Evolutionary conservation across 2,888 invertebrate genomes (phyloP), one percentile per base, ranked within the genome.

Genomic region (Acrobasis suavella): DNA sequence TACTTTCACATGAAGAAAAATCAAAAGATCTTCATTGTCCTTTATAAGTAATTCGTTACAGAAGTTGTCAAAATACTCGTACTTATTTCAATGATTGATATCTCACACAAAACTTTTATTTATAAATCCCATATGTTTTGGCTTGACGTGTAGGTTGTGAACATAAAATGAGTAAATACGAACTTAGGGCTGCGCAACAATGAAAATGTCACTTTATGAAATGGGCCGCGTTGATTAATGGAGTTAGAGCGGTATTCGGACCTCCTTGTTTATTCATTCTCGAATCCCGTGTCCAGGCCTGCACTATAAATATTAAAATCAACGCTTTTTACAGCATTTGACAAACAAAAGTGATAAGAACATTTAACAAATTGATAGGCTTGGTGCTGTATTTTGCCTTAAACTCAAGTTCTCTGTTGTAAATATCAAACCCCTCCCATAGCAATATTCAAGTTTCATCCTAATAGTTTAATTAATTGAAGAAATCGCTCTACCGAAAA

Each of bases 141-240:
- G 76, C 80, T 77, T 75, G 73, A 77, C 71, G 75, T 75, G 72
- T 76, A 74, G 74, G 77, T 81, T 81, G 82, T 81, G 79, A 82
- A 81, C 86, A 80, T 78, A 78, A 83, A 83, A 86, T 79, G 80
- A 83, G 83, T 84, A 85, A 83, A 85, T 85, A 83, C 79, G 78
- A 87, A 87, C 81, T 88, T 87, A 77, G 78, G 83, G 81, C 77
- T 72, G 78, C 76, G 76, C 76, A 85, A 90, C 90, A 91, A 91
- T 89, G 89, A 89, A 89, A 88, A 86, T 89, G 90, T 89, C 90
- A 89, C 86, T 89, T 89, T 88, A 89, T 87, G 87, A 89, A 87
- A 87, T 83, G 85, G 87, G 83, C 85, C 76, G 74, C 75, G 78
- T 82, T 90, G 90, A 90, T 90, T 89, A 89, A 91, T 90, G 89